These are phyloP conservation scores for Hippocampus guttulatus DNA, from an alignment of 2,113 vertebrate genomes.

Conservation along the genomic window DNA sequence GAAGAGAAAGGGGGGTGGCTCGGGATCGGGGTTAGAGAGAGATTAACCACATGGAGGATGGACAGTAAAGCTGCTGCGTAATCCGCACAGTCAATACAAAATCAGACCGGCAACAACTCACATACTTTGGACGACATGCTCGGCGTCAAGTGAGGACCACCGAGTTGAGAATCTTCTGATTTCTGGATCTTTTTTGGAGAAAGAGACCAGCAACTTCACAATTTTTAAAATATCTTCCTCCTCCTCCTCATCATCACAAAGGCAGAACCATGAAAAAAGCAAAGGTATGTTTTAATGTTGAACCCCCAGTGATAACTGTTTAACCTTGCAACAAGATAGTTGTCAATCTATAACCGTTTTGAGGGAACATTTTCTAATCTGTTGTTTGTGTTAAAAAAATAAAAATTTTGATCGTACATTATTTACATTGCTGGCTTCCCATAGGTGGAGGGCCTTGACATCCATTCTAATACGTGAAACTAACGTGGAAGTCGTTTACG, in stretches of 20 bases:
- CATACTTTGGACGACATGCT: constrained; percentile 14
- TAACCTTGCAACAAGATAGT: not conserved
- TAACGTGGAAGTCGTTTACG: constrained; percentile 13
- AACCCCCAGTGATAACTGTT: not conserved
- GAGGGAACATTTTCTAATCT: not conserved
- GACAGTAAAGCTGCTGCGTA: constrained; percentile 62
- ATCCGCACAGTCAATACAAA: constrained; percentile 49
- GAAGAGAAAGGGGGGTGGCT: constrained; percentile 25
- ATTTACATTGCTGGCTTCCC: not conserved
- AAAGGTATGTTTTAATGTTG: constrained; percentile 76
- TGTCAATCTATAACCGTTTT: not conserved
- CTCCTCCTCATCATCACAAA: constrained; percentile 8
- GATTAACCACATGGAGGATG: constrained; percentile 63
- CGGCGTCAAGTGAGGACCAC: not conserved
- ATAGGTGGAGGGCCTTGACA: constrained; percentile 15
- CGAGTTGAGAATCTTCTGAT: not conserved
- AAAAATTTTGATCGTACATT: not conserved
- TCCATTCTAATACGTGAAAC: constrained; percentile 22
- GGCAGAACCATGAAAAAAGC: constrained; percentile 83
- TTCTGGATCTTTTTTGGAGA: constrained; percentile 12
- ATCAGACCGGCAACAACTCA: constrained; percentile 35
- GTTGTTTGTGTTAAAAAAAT: not conserved
- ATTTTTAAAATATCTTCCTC: not conserved
- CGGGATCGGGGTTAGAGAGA: constrained; percentile 57
- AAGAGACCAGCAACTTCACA: not conserved